Percentiles rank a stretch among this genome's conserved stretches.
Conservation (phyloP, 2,888 invertebrate genomes). For the Lepidonotus clava region DNA sequence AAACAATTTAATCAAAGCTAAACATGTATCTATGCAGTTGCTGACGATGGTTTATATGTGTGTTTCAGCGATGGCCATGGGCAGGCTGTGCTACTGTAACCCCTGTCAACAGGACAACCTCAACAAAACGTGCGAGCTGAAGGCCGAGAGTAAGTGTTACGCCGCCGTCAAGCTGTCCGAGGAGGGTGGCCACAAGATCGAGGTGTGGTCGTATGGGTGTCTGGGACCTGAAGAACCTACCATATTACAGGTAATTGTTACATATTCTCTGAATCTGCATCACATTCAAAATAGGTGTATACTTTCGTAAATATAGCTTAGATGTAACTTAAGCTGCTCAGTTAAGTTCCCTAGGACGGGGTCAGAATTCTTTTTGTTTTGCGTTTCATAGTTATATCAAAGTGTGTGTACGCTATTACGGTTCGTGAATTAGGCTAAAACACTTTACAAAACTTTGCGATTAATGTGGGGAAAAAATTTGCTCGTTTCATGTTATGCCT, state of each 20-base stretch:
- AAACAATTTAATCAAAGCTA: neutral
- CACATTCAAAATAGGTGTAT: no score
- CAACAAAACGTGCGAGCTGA: constrained; percentile 62
- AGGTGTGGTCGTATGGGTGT: constrained; percentile 61
- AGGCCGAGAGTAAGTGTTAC: constrained; percentile 62
- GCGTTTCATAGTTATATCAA: no score
- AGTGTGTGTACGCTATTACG: no score
- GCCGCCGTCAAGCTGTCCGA: constrained; percentile 57
- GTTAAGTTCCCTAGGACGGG: no score
- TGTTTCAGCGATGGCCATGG: constrained; percentile 32
- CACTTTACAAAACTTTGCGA: no score
- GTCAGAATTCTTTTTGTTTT: no score
- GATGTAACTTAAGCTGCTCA: no score
- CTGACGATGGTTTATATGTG: neutral
- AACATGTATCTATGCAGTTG: neutral
- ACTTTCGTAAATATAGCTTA: no score
- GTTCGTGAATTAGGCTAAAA: no score
- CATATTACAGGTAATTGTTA: constrained; percentile 59
- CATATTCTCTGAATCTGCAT: no score
- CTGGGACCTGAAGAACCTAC: constrained; percentile 61
- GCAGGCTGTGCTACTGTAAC: constrained; percentile 59
- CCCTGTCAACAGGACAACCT: constrained; percentile 57
- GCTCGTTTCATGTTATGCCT: no score
- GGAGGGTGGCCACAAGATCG: constrained; percentile 29
- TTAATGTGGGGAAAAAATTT: no score